A percentile compares a stretch with the other conserved stretches of the same genome.
phyloP scores from a whole-genome alignment of 2,888 invertebrate species.

The Piscicola geometra region DNA sequence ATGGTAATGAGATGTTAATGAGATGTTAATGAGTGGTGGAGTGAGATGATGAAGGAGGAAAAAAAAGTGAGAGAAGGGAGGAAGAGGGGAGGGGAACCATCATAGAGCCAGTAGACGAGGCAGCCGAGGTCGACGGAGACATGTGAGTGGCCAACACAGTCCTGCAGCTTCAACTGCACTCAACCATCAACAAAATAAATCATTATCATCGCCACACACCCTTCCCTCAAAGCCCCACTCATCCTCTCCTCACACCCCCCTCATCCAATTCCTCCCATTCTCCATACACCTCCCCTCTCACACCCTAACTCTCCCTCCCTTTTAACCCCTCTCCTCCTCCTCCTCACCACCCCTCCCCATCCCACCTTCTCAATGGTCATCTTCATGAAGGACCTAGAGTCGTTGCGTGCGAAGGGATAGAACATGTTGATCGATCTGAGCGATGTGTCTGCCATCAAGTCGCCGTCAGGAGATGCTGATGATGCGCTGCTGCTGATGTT shows the following conservation, averaged over 20 bases:
- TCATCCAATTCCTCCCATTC: neutral
- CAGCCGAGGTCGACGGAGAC: neutral
- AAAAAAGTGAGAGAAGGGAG: too few species aligned
- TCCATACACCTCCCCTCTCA: neutral
- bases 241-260: neutral
- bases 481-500: too few species aligned
- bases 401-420: neutral
- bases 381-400: neutral
- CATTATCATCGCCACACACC: neutral
- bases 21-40: too few species aligned
- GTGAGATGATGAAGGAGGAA: too few species aligned
- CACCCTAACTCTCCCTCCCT: too few species aligned
- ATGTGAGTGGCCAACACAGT: neutral
- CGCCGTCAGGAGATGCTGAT: too few species aligned
- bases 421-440: neutral
- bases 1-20: too few species aligned
- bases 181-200: neutral
- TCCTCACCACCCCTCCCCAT: neutral
- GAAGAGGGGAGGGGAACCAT: too few species aligned
- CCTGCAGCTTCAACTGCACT: neutral
- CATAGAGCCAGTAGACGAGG: conserved; percentile 8
- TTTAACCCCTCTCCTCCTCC: neutral
- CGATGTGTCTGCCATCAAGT: too few species aligned
- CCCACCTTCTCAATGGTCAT: neutral
- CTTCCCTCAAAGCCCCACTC: neutral